Evolutionary conservation across 2,888 invertebrate species (phyloP), one percentile per base, ranked within the genome.

Genomic region (Temnothorax ravouxi): DNA sequence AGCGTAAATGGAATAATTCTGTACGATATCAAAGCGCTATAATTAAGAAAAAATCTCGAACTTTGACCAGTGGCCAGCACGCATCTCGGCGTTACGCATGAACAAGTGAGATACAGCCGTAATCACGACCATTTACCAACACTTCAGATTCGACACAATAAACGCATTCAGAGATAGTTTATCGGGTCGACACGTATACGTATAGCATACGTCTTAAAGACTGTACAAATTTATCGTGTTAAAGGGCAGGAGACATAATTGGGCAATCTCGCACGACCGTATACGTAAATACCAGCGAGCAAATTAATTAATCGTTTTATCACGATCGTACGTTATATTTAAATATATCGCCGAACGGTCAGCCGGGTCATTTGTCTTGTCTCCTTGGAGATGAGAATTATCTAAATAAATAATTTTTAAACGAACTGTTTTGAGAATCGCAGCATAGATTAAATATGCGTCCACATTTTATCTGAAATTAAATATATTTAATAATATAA

Each of bases 21-120:
- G 87, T 44, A 47, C 52, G 21, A 15, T 88, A 90, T 89, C 89
- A 50, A 61, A 67, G 67, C 84, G 64, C 66, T 71, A 81, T 87
- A 90, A 90, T 90, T 90, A 90, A 90, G 88, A 85, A 89, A 88
- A 75, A 85, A 82, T 84, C 75, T 75, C 82, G 90, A 91, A 90
- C 91, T 91, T 87, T 88, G 91, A 91, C 90, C 90, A 81, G 44
- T 79, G 84, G 83, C 85, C 86, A 84, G 66, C 87, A 80, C 71
- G 77, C 83, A 87, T 90, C 87, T 80, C 66, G 34, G 15, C 52
- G 75, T 79, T 64, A 72, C 67, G 84, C 84, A 85, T 86, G 79
- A 84, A 69, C 80, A 64, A 82, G 56, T 72, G 54, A 83, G 88
- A 90, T 90, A 90, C 29, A 66, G 59, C 8, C 50, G 82, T 81